Evolutionary conservation across 2,797 vertebrate species (phyloP).

Genomic region (Myotis planiceps): DNA sequence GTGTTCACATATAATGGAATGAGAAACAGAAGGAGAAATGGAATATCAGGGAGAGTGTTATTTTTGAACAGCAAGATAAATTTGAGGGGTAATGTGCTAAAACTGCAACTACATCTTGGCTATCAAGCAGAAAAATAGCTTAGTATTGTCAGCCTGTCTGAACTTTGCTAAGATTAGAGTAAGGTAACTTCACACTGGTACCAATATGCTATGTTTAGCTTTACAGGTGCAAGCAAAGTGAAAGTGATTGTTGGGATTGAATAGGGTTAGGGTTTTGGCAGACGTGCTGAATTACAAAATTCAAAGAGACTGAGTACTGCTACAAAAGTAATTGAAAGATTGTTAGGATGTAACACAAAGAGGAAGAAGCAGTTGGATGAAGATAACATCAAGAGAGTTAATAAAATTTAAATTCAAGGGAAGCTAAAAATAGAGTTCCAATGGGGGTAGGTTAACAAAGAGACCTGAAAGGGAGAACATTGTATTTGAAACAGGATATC

Average conservation of each 20-base stretch:
- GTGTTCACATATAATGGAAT: too few species aligned
- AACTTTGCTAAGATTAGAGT: not conserved
- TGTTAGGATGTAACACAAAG: not conserved
- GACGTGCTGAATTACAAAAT: not conserved
- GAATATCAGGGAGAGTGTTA: too few species aligned
- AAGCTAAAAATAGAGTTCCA: not conserved
- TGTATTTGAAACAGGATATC: not conserved
- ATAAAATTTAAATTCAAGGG: not conserved
- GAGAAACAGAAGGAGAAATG: too few species aligned
- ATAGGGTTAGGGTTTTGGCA: not conserved
- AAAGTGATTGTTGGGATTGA: not conserved
- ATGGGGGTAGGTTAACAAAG: not conserved
- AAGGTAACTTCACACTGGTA: not conserved
- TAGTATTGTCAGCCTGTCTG: not conserved
- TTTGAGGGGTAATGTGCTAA: too few species aligned
- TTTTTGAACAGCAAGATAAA: too few species aligned
- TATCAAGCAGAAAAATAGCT: not conserved
- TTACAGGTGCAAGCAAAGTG: not conserved
- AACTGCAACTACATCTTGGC: not conserved
- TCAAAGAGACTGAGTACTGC: not conserved
- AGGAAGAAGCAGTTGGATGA: not conserved
- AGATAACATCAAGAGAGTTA: not conserved
- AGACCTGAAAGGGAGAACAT: not conserved
- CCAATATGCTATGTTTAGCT: not conserved
- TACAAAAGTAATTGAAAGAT: not conserved